Evolutionary conservation across 2,888 invertebrate species (phyloP).

Genomic region (Drosophila peninsularis): DNA sequence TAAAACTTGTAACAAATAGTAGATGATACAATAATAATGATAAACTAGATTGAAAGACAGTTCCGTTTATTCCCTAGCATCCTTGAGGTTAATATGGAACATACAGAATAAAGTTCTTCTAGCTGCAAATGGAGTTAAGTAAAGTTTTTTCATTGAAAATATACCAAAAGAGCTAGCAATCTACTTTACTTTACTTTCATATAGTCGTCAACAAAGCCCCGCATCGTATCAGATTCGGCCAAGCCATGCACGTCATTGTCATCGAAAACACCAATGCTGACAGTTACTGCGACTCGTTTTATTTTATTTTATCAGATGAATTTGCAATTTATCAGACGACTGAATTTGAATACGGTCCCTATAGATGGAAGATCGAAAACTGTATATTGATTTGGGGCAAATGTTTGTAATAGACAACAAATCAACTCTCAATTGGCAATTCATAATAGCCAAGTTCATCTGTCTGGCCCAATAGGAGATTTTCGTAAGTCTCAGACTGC

Average conservation of each 20-base stretch:
- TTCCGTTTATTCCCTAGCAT: no score
- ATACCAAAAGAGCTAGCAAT: not conserved
- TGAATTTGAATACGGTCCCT: constrained; percentile 5
- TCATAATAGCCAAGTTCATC: not conserved
- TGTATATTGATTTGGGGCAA: not conserved
- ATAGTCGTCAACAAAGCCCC: not conserved
- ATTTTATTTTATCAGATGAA: not conserved
- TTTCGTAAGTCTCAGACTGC: not conserved
- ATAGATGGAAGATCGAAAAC: not conserved
- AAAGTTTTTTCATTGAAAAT: not conserved
- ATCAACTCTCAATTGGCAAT: not conserved
- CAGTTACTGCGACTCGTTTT: not conserved
- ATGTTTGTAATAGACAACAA: not conserved
- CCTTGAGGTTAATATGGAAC: no score
- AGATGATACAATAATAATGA: not conserved
- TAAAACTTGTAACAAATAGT: not conserved
- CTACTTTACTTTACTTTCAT: not conserved
- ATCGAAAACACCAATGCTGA: not conserved
- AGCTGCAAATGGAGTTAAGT: not conserved
- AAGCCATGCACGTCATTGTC: not conserved
- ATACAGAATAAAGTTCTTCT: no score
- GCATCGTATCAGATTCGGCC: not conserved
- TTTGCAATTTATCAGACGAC: not conserved
- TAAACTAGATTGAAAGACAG: not conserved
- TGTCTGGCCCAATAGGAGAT: not conserved